phyloP scores from a whole-genome alignment of 2,113 vertebrate species.

The Ammodramus savannarum region DNA sequence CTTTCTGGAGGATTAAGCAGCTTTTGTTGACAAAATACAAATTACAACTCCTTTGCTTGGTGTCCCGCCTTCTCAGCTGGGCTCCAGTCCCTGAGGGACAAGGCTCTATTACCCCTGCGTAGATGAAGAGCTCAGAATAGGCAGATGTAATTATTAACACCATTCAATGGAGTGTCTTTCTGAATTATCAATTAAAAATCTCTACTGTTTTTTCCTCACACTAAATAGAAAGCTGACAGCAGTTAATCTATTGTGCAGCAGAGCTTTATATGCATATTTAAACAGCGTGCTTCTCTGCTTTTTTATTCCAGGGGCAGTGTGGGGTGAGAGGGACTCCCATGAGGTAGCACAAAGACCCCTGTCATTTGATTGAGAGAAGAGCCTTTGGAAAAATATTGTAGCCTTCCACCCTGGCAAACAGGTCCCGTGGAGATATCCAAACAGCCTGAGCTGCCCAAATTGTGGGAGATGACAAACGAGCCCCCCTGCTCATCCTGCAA shows the following conservation, averaged over 20 bases:
- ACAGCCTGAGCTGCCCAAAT: not conserved
- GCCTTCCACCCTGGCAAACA: conserved; percentile 49
- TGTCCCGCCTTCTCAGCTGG: conserved; percentile 73
- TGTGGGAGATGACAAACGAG: conserved; percentile 29
- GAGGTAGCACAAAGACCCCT: conserved; percentile 54
- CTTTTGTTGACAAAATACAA: conserved; percentile 86
- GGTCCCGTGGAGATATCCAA: conserved; percentile 57
- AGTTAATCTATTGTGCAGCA: conserved; percentile 56
- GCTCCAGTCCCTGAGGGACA: conserved; percentile 57
- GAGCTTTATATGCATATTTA: conserved; percentile 62
- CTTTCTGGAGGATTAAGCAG: conserved; percentile 80
- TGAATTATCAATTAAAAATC: conserved; percentile 70
- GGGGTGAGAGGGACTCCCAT: conserved; percentile 50
- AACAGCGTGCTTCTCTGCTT: conserved; percentile 30
- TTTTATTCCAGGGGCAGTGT: conserved; percentile 31
- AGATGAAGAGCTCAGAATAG: conserved; percentile 63
- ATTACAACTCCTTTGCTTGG: conserved; percentile 75
- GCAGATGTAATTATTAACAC: conserved; percentile 69
- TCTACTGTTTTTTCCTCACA: conserved; percentile 49
- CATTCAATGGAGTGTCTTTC: conserved; percentile 62
- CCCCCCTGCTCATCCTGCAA: not conserved
- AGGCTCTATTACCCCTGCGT: conserved; percentile 54
- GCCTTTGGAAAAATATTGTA: conserved; percentile 48
- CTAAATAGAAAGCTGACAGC: conserved; percentile 44
- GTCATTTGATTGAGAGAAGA: conserved; percentile 43